These are phyloP conservation scores for Syngnathus rostellatus DNA, from an alignment of 2,797 vertebrate genomes.

Conservation along the genomic window DNA sequence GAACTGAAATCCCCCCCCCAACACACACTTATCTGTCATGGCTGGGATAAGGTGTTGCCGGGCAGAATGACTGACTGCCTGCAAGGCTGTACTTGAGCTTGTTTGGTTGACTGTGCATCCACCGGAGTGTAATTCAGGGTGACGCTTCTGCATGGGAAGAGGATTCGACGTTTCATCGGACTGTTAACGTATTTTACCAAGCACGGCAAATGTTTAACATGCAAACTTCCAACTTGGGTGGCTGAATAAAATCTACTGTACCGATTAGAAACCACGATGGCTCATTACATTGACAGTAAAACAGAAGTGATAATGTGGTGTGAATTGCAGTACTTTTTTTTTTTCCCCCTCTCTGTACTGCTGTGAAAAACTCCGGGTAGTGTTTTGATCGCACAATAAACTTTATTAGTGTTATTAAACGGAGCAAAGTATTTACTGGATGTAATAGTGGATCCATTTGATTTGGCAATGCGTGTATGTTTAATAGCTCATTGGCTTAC, in stretches of 20 bases:
- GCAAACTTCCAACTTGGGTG: slow-evolving; percentile 3
- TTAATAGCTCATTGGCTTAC: slow-evolving; percentile 44
- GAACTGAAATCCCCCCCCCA: neutral
- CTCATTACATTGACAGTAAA: slow-evolving; percentile 43
- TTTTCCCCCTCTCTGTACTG: slow-evolving; percentile 24
- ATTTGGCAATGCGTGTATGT: slow-evolving; percentile 28
- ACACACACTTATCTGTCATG: slow-evolving; percentile 23
- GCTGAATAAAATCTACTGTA: slow-evolving; percentile 1
- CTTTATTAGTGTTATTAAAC: slow-evolving; percentile 65
- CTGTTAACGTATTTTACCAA: slow-evolving; percentile 17
- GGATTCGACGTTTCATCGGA: slow-evolving; percentile 31
- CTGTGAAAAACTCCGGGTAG: slow-evolving; percentile 47
- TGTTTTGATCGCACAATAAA: slow-evolving; percentile 58
- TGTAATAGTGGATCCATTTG: slow-evolving; percentile 38
- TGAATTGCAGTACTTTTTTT: slow-evolving; percentile 48
- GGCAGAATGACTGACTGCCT: slow-evolving; percentile 46
- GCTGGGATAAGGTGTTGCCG: slow-evolving; percentile 46
- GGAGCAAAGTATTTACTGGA: slow-evolving; percentile 36
- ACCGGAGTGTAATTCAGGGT: slow-evolving; percentile 29
- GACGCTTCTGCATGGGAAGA: slow-evolving; percentile 31
- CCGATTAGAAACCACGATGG: slow-evolving; percentile 9
- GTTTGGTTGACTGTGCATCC: slow-evolving; percentile 31
- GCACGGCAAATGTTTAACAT: neutral
- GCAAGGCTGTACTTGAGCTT: slow-evolving; percentile 26
- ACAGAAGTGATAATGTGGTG: slow-evolving; percentile 44